These are phyloP conservation scores for Ornithorhynchus anatinus DNA, from an alignment of 2,113 vertebrate species.

Conservation along the genomic window DNA sequence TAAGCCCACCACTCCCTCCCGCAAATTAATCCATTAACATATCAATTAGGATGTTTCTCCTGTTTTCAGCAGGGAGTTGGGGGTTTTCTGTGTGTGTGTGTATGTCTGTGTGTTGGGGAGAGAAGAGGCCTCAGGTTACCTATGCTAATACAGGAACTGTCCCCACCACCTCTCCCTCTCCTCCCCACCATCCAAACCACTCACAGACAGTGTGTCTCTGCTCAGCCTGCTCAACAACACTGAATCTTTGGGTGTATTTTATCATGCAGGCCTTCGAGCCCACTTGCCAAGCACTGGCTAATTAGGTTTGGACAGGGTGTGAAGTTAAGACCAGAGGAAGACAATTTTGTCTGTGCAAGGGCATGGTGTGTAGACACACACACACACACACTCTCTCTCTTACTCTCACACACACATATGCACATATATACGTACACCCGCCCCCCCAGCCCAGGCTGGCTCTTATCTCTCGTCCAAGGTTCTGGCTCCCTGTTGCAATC, in stretches of 20 bases:
- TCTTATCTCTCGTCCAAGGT: slow-evolving; percentile 26
- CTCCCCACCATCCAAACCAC: rapidly evolving
- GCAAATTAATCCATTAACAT: rapidly evolving
- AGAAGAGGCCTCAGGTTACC: not conserved
- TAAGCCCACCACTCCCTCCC: not conserved
- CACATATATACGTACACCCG: not conserved
- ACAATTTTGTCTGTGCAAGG: too few relatives aligned
- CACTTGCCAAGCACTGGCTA: not conserved
- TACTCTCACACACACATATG: not conserved
- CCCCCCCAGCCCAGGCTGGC: not conserved
- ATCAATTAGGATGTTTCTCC: slow-evolving; percentile 29
- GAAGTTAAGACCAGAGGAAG: not conserved
- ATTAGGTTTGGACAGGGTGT: not conserved
- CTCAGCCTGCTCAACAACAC: too few relatives aligned
- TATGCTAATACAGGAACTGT: slow-evolving; percentile 22
- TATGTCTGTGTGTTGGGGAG: not conserved
- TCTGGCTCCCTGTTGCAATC: not conserved
- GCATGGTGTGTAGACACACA: too few relatives aligned
- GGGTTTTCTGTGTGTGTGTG: too few relatives aligned
- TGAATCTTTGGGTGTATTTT: rapidly evolving
- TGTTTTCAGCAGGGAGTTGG: slow-evolving; percentile 11
- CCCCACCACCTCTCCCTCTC: slow-evolving; percentile 11
- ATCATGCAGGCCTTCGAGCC: too few relatives aligned
- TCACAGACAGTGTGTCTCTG: not conserved
- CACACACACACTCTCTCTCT: too few relatives aligned